phyloP scores from a whole-genome alignment of 37 sponge, comb jelly and placozoan genomes.

The Bolinopsis microptera region DNA sequence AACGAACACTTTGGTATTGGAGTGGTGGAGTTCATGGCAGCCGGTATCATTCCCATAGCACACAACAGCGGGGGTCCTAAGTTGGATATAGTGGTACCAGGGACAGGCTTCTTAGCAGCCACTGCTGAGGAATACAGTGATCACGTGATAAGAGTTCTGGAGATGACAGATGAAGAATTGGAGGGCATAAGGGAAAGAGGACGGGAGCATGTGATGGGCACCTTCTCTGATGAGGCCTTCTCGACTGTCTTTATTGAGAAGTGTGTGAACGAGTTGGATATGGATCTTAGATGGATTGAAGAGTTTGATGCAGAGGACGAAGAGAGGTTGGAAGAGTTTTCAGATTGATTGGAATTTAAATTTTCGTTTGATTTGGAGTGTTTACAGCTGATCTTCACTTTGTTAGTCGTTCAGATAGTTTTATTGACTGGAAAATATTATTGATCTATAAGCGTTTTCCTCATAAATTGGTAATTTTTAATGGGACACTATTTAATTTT shows the following conservation, averaged over 20 bases:
- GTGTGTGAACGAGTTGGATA: neutral
- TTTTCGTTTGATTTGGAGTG: no score
- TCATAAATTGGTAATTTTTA: no score
- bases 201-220: constrained; percentile 70
- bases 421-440: no score
- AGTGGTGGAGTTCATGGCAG: constrained; percentile 95
- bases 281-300: constrained; percentile 24
- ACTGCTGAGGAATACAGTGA: constrained; percentile 71
- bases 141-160: constrained; percentile 67
- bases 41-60: constrained; percentile 87
- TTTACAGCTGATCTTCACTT: no score
- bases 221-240: constrained; percentile 85
- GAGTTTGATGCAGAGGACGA: neutral
- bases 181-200: constrained; percentile 67
- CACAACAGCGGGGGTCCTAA: constrained; percentile 90
- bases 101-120: constrained; percentile 82
- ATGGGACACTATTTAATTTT: no score
- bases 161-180: constrained; percentile 70
- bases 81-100: constrained; percentile 82
- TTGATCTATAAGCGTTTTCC: no score
- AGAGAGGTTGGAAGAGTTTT: neutral
- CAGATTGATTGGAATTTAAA: no score
- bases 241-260: neutral
- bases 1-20: constrained; percentile 99
- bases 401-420: no score